Conservation (phyloP, 2,113 vertebrate genomes). For the Entomyzon cyanotis region DNA sequence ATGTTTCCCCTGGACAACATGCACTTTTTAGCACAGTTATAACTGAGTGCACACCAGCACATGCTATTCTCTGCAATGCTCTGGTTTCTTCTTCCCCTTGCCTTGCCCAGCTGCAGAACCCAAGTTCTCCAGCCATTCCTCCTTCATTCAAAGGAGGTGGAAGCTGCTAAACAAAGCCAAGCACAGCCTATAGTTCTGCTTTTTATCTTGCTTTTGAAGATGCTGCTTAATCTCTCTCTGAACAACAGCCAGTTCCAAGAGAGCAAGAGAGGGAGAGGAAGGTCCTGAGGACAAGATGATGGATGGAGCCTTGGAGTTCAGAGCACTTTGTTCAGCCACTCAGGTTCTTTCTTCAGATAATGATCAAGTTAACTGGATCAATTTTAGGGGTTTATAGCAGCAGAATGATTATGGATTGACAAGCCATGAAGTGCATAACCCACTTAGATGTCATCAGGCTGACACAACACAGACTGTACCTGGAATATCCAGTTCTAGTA, state of each 20-base stretch:
- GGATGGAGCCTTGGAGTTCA: conserved; percentile 48
- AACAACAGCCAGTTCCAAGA: conserved; percentile 59
- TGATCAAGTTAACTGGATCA: conserved; percentile 37
- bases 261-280: conserved; percentile 23
- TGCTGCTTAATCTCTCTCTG: conserved; percentile 56
- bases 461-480: neutral
- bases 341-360: neutral
- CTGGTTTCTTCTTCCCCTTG: neutral
- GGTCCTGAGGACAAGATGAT: conserved; percentile 58
- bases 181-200: neutral
- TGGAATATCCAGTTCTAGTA: neutral
- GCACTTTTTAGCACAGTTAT: neutral
- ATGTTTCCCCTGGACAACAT: neutral
- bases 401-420: conserved; percentile 2
- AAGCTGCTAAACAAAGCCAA: conserved; percentile 22
- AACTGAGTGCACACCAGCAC: neutral
- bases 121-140: neutral
- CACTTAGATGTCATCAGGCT: conserved; percentile 36
- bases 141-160: neutral
- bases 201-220: conserved; percentile 57
- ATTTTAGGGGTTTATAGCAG: conserved; percentile 27
- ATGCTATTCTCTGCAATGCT: rapidly evolving
- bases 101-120: neutral
- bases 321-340: conserved; percentile 50
- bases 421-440: neutral